Base-by-base conservation (phyloP, 2,797 vertebrate species). In the Poecile montanus region DNA sequence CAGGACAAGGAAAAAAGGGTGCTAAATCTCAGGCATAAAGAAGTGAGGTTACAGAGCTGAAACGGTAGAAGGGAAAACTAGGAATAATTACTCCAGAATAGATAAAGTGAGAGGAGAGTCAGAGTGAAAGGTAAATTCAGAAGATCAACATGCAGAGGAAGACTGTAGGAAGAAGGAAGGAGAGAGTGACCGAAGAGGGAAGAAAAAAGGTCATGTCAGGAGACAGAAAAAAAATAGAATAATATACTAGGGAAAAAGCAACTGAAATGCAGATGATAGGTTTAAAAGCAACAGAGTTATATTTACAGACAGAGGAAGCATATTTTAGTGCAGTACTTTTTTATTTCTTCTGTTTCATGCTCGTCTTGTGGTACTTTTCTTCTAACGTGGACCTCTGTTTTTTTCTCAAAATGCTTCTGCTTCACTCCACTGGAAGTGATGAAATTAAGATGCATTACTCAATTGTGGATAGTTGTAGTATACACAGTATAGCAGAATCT, bases 171-270 rank as follows among this genome's bases (percentile, higher is more conserved):
- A 68, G 16, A 67, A 51, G 13, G 45, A 78, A 88, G 50, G 48
- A 75, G 23, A 45, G 42, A 62, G 11, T 77, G 57, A 44, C 34
- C 3, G 2, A 91, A 91, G 66, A 93, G 16, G 21, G 36, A 78
- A 87, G 82, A 88, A 70, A 66, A 58, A 71, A 63, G 60, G 56
- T 76, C 17, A 6, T 87, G 53, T 79, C 11, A 79, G 72, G 34
- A 75, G 44, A 53, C n/a, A 44, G 45, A 60, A 70, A 81, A 95
- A 94, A 94, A 86, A 63, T 63, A 88, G 60, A 85, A 90, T 32
- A 91, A 82, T 54, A 60, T 71, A 18, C 25, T 66, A 45, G 56
- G 36, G 62, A 71, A 86, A 90, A 17, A 66, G 22, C 58, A 92
- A 57, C 67, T 88, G 68, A 60, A 75, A 34, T 77, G 48, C 29